Base-by-base conservation (phyloP, 2,797 vertebrate species). In the Cossypha dichroa region DNA sequence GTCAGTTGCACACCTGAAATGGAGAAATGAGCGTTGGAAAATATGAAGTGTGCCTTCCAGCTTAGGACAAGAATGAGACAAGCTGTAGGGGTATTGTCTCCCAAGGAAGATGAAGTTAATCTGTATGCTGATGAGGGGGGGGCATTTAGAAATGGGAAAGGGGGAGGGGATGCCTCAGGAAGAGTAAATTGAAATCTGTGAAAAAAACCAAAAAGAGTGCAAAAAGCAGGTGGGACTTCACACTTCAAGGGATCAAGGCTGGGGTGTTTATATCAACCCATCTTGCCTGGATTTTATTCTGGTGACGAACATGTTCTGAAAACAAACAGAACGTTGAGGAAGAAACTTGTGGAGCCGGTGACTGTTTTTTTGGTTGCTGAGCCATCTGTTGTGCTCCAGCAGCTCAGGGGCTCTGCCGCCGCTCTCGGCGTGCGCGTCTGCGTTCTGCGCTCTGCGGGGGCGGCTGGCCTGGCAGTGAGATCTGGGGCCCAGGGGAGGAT, bases 371-470 rank as follows among this genome's bases (percentile, higher is more conserved):
- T 96, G 70, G 90, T 97, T 94, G 94, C 96, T 94, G 91, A 96
- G 90, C 97, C 97, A 97, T 97, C 97, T 97, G 96, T 95, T 96
- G 70, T 91, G 93, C 96, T 96, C 96, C 94, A 81, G 93, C 91
- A 96, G 94, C 91, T 96, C 73, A 13, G 62, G 93, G 95, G 91
- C 91, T 88, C 76, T 2, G 54, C 64, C 3, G 9, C 46, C 15
- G 4, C 75, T 92, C 91, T 41, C 36, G 0, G 91, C 54, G 10
- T 19, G 87, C 10, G 0, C 19, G 81, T 85, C 34, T 34, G 34
- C 34, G 68, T 88, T 4, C 20, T 12, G 43, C 6, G 21, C 62
- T 90, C 10, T 56, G 95, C 2, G 89, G 87, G 91, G 96, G 96
- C 31, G 89, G 91, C 82, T 96, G 95, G 90, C 11, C 0, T 90